phyloP scores from a whole-genome alignment of 2,113 vertebrate genomes.

The Myotis davidii region DNA sequence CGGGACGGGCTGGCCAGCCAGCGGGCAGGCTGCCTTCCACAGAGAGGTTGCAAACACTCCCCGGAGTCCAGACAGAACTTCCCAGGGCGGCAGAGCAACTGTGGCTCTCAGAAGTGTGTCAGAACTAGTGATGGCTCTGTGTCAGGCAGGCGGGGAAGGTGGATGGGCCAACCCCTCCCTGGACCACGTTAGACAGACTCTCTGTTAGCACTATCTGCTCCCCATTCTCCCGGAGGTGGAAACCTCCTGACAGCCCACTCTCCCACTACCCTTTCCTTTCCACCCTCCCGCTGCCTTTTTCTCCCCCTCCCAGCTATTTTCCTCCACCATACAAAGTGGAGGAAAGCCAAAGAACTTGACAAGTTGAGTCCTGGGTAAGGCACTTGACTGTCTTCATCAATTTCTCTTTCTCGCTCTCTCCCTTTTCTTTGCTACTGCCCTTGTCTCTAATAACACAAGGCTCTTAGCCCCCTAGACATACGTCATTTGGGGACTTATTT shows the following conservation, averaged over 20 bases:
- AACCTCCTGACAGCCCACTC: background rate
- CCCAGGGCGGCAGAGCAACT: slow-evolving; percentile 60
- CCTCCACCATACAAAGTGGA: background rate
- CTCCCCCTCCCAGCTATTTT: background rate
- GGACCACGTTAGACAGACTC: background rate
- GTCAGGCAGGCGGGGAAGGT: background rate
- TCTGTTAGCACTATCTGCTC: background rate
- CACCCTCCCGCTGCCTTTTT: background rate
- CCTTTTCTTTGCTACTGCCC: background rate
- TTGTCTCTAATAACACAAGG: background rate
- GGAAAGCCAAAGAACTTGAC: background rate
- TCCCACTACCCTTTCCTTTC: background rate
- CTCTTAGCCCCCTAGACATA: background rate
- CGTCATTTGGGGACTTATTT: background rate
- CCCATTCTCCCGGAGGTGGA: background rate
- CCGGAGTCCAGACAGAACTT: slow-evolving; percentile 63
- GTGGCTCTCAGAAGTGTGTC: slow-evolving; percentile 53
- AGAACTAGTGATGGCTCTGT: background rate
- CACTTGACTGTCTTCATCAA: background rate
- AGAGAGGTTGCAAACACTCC: slow-evolving; percentile 40
- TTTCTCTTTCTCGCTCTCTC: background rate
- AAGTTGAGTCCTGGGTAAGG: background rate
- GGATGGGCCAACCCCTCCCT: accelerated
- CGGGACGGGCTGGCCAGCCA: background rate
- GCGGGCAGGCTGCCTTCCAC: slow-evolving; percentile 52